Evolutionary conservation across 2,888 invertebrate genomes (phyloP).

Genomic region (Zygothrica quintamaculata): DNA sequence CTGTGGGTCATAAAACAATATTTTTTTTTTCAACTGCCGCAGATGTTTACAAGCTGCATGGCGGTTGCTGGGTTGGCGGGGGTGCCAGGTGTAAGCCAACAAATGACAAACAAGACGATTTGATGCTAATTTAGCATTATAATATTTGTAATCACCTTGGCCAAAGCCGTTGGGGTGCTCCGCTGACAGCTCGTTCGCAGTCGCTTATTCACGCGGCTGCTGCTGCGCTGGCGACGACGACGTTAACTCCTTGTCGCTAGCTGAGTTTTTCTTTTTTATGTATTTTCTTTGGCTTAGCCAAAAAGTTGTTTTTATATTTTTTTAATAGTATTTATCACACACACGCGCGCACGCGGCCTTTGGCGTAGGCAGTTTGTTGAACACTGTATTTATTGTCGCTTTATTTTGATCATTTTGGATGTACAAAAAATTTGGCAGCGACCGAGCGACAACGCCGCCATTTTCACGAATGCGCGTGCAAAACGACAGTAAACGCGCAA

Average conservation of each 20-base stretch:
- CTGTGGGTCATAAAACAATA: conserved; percentile 51
- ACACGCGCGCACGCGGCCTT: conserved; percentile 58
- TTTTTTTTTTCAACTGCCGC: conserved; percentile 28
- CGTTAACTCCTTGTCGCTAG: conserved; percentile 53
- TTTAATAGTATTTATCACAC: conserved; percentile 41
- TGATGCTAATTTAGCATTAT: conserved; percentile 52
- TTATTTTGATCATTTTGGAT: conserved; percentile 84
- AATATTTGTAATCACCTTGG: conserved; percentile 62
- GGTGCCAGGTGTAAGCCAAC: conserved; percentile 47
- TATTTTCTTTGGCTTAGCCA: conserved; percentile 50
- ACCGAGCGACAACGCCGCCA: conserved; percentile 83
- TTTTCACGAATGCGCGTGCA: conserved; percentile 83
- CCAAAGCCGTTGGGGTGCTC: conserved; percentile 63
- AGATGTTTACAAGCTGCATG: conserved; percentile 41
- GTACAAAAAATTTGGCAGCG: conserved; percentile 84
- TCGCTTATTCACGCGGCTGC: conserved; percentile 70
- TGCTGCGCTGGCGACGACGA: conserved; percentile 60
- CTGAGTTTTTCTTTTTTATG: conserved; percentile 55
- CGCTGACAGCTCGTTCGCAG: conserved; percentile 50
- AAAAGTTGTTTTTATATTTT: conserved; percentile 26
- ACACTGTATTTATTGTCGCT: conserved; percentile 82
- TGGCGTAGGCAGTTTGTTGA: conserved; percentile 63
- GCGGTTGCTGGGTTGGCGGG: conserved; percentile 10
- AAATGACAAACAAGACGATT: conserved; percentile 36
- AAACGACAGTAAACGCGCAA: conserved; percentile 66